Conservation (phyloP, 2,797 vertebrate species). For the Helicolenus hilgendorfi region DNA sequence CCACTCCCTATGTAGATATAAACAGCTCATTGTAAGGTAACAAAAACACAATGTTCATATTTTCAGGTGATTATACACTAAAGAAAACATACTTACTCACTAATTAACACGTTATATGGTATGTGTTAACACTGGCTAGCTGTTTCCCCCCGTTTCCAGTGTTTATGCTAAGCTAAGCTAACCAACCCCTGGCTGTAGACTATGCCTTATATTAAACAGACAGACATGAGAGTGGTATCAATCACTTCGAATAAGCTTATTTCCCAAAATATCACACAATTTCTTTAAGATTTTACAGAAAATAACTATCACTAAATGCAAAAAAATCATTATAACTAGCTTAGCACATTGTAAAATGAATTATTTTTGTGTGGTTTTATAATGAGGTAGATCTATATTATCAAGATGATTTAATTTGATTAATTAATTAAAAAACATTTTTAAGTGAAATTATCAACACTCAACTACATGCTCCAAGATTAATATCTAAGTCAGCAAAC, state of each 20-base stretch:
- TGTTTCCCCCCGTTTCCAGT: not conserved
- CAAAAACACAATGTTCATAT: too few relatives aligned
- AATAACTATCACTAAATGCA: not conserved
- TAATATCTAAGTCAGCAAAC: not conserved
- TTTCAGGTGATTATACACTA: too few relatives aligned
- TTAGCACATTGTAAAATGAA: not conserved
- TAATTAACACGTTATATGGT: not conserved
- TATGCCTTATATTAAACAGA: not conserved
- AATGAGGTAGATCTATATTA: not conserved
- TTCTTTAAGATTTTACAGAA: not conserved
- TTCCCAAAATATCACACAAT: not conserved
- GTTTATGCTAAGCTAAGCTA: not conserved
- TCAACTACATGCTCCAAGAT: not conserved
- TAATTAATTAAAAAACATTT: too few relatives aligned
- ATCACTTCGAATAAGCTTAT: not conserved
- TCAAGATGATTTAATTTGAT: not conserved
- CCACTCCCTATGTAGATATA: too few relatives aligned
- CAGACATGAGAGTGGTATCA: too few relatives aligned
- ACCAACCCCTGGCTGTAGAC: not conserved
- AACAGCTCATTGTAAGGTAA: too few relatives aligned
- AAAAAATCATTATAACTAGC: not conserved
- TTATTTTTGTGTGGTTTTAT: not conserved
- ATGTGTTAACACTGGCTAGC: not conserved
- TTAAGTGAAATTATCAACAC: not conserved
- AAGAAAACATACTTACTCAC: too few relatives aligned